A percentile compares a stretch with the other conserved stretches of the same genome.
Conservation (phyloP, 2,113 vertebrate species). For the Stegastes partitus region DNA sequence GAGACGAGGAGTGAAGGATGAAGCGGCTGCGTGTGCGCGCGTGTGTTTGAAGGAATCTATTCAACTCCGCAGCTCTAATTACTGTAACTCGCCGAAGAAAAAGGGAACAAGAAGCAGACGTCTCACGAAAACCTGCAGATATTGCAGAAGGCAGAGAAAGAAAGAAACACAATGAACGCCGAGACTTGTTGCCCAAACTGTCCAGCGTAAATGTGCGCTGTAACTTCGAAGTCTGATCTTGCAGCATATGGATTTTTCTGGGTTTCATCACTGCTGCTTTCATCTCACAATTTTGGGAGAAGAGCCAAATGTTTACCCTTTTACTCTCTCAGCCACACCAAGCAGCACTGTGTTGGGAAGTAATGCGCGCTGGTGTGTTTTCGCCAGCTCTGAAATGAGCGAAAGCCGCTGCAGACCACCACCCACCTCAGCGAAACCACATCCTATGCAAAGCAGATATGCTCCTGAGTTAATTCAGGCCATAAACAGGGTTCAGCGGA, state of each 20-base stretch:
- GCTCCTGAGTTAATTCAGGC: slow-evolving; percentile 22
- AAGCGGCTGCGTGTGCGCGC: background rate
- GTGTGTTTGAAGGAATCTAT: slow-evolving; percentile 26
- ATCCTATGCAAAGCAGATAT: slow-evolving; percentile 11
- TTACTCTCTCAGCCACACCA: background rate
- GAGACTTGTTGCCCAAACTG: slow-evolving; percentile 16
- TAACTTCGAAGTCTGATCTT: slow-evolving; percentile 14
- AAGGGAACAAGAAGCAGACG: slow-evolving; percentile 18
- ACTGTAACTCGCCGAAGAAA: slow-evolving; percentile 25
- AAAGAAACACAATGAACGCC: slow-evolving; percentile 5
- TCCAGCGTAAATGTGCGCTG: background rate
- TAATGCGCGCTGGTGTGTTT: slow-evolving; percentile 15
- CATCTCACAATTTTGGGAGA: background rate
- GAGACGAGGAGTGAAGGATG: background rate
- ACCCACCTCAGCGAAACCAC: slow-evolving; percentile 23
- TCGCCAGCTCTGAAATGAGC: slow-evolving; percentile 19
- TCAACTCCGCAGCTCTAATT: slow-evolving; percentile 48
- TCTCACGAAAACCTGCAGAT: slow-evolving; percentile 31
- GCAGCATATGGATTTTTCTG: slow-evolving; percentile 1
- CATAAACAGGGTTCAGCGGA: slow-evolving; percentile 43
- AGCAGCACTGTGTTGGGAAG: background rate
- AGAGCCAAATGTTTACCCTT: slow-evolving; percentile 1
- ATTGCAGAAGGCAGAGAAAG: slow-evolving; percentile 12
- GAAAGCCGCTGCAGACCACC: slow-evolving; percentile 13
- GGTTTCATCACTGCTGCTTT: background rate